Conservation (phyloP, 30 jellyfish, hydroid and myxozoan species). For the Aurelia coerulea region DNA sequence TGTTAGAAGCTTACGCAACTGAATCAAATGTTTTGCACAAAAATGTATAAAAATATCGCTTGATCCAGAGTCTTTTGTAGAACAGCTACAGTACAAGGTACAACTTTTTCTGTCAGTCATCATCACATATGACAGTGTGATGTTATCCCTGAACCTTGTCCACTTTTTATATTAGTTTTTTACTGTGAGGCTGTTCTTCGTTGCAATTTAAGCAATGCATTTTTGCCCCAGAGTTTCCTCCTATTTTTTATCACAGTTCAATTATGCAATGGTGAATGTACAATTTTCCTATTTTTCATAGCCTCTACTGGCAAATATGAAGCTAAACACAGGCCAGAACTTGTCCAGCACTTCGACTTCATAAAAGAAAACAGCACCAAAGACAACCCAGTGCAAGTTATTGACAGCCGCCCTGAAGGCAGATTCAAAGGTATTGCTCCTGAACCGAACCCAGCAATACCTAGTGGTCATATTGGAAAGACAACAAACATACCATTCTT, state of each 20-base stretch:
- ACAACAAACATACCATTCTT: conserved; percentile 64
- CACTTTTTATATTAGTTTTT: no score
- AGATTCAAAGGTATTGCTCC: conserved; percentile 76
- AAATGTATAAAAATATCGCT: no score
- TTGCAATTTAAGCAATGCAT: no score
- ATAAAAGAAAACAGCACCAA: conserved; percentile 60
- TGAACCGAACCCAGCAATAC: conserved; percentile 76
- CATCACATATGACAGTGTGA: no score
- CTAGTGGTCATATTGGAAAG: conserved; percentile 78
- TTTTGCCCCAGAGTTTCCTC: no score
- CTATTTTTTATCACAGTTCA: neutral
- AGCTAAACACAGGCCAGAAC: conserved; percentile 64
- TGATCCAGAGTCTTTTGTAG: no score
- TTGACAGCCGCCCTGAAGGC: conserved; percentile 78
- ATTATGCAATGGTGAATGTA: neutral
- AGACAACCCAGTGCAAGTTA: conserved; percentile 57
- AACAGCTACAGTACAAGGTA: no score
- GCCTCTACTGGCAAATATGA: conserved; percentile 36
- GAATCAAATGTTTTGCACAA: no score
- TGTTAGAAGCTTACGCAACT: no score
- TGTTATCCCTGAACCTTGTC: no score
- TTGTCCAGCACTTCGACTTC: conserved; percentile 61
- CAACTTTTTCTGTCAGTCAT: no score
- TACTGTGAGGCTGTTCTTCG: no score
- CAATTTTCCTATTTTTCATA: conserved; percentile 5